Base-by-base conservation (phyloP, 1,140 invertebrate species). In the Ctenoplectra terminalis region DNA sequence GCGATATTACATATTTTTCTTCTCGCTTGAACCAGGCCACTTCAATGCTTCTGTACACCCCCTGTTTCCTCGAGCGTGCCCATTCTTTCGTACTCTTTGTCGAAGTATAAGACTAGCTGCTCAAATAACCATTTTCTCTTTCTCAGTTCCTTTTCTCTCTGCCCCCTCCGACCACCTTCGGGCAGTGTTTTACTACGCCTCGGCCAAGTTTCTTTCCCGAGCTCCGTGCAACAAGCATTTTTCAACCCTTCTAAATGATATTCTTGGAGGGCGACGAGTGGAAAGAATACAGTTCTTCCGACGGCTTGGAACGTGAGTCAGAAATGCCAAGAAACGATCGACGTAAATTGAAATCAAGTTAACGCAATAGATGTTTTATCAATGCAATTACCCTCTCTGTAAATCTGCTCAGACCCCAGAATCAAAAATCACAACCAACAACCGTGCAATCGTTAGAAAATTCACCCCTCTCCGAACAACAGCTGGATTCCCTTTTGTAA, bases 1-100 rank as follows among this genome's bases (percentile, higher is more conserved):
- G 87, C 87, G 87, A 92, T 93, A 92, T 93, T 93, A 91, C 85
- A 87, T 91, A 90, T 86, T 88, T 87, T 86, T 83, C 61, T 76
- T 85, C 80, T 76, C 61, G 54, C 69, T 66, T 48, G 69, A 60
- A 58, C 82, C 61, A 69, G 23, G 29, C 79, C 80, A 77, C 54
- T 60, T 52, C 63, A 29, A 46, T 3, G 48, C 50, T 46, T 50
- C 79, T 58, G 37, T 58, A 34, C 34, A 26, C 85, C 84, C 69
- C 75, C 76, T 61, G 6, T 31, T 60, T 85, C 50, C 52, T 48
- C 50, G 46, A 50, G 58, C 26, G 43, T 60, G n/a, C 40, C 56
- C 29, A 29, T 72, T 66, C 43, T 54, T 52, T 86, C 79, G 34
- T 52, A 66, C 31, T 72, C 56, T 67, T 82, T 81, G 66, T 52